A percentile compares a stretch with the other conserved stretches of the same genome.
Evolutionary conservation across 2,888 invertebrate species (phyloP).

Genomic region (Apodemia mormo): DNA sequence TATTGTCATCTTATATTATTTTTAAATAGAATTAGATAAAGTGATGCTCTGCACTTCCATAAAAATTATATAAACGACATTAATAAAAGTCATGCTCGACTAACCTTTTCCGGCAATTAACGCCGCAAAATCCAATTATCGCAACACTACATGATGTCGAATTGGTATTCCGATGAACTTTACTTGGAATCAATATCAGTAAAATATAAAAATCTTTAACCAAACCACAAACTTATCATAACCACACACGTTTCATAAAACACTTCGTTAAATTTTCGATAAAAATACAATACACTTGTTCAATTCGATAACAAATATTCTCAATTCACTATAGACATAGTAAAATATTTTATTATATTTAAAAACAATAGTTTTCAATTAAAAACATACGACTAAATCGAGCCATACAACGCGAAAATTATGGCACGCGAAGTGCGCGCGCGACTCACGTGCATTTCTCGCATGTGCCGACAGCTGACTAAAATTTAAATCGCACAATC

Average conservation of each 20-base stretch:
- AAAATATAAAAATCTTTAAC: slow-evolving; percentile 23
- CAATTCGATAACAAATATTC: not conserved
- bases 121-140: slow-evolving; percentile 36
- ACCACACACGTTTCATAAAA: slow-evolving; percentile 28
- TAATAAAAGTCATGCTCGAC: slow-evolving; percentile 23
- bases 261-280: slow-evolving; percentile 37
- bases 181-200: slow-evolving; percentile 18
- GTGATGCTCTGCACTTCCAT: not conserved
- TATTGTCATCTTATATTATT: not conserved
- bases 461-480: slow-evolving; percentile 78
- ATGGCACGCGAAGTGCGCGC: slow-evolving; percentile 61
- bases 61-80: not conserved
- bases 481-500: slow-evolving; percentile 48
- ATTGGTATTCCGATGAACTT: slow-evolving; percentile 26
- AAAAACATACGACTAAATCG: slow-evolving; percentile 29
- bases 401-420: slow-evolving; percentile 43
- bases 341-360: not conserved
- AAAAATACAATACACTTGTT: slow-evolving; percentile 5
- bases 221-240: slow-evolving; percentile 10
- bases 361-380: not conserved
- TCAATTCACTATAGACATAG: not conserved
- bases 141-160: slow-evolving; percentile 45
- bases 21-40: not conserved
- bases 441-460: slow-evolving; percentile 71
- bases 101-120: slow-evolving; percentile 33